A percentile compares a stretch with the other conserved stretches of the same genome.
These are phyloP conservation scores for Alectoris magna DNA, from an alignment of 2,797 vertebrate genomes.

Conservation along the genomic window DNA sequence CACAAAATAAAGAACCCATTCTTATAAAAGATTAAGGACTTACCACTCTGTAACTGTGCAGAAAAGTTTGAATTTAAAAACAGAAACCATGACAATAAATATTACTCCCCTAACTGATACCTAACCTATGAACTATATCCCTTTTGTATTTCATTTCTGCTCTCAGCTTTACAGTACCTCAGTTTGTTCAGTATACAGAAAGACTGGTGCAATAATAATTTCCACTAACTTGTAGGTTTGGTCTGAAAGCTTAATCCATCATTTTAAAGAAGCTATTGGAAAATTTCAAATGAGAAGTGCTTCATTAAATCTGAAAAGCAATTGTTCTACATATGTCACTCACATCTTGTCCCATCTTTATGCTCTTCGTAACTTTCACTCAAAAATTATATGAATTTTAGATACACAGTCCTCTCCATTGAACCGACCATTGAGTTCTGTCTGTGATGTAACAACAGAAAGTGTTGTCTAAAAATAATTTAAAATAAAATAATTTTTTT, in stretches of 20 bases:
- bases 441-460: background rate
- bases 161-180: background rate
- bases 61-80: background rate
- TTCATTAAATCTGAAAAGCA: conserved; percentile 48
- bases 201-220: conserved; percentile 2
- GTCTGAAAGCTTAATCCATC: conserved; percentile 55
- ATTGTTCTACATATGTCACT: background rate
- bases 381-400: conserved; percentile 12
- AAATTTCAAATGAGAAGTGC: conserved; percentile 22
- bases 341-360: conserved; percentile 1
- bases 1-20: background rate
- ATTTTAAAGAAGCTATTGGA: conserved; percentile 4
- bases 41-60: background rate
- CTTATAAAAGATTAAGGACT: background rate
- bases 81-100: background rate
- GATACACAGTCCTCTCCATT: background rate
- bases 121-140: background rate
- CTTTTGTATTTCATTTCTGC: background rate
- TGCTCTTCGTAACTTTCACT: background rate
- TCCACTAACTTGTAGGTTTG: conserved; percentile 7
- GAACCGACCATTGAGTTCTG: background rate
- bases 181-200: background rate
- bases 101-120: background rate
- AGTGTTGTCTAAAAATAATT: background rate
- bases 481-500: background rate